A percentile compares a stretch with the other conserved stretches of the same genome.
Evolutionary conservation across 2,113 vertebrate species (phyloP).

Genomic region (Chamaea fasciata): DNA sequence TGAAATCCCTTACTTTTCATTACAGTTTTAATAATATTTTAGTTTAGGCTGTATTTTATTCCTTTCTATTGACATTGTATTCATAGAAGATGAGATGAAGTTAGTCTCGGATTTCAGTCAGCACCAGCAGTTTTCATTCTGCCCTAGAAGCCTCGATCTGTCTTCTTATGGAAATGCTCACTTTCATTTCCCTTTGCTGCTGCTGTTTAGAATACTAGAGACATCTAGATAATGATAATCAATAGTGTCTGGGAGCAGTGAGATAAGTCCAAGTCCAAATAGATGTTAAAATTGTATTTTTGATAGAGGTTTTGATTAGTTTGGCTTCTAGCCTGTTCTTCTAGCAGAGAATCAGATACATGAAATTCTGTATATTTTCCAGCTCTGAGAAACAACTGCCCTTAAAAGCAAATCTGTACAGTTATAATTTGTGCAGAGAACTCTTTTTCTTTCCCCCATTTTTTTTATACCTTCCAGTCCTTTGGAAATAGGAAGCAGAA

Average conservation of each 20-base stretch:
- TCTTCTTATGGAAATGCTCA: not conserved
- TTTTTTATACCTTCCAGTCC: not conserved
- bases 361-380: conserved; percentile 20
- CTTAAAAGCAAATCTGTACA: not conserved
- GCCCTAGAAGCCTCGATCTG: not conserved
- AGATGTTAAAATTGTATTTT: conserved; percentile 57
- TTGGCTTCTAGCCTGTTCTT: conserved; percentile 1
- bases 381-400: not conserved
- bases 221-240: conserved; percentile 40
- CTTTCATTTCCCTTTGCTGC: conserved; percentile 30
- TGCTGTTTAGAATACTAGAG: conserved; percentile 16
- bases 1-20: not conserved
- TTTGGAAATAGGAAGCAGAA: not conserved
- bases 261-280: conserved; percentile 35
- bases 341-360: not conserved
- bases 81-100: not conserved
- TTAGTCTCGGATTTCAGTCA: not conserved
- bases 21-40: conserved; percentile 24
- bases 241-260: conserved; percentile 33
- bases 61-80: not conserved
- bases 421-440: not conserved
- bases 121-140: not conserved
- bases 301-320: conserved; percentile 34
- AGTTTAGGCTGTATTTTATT: not conserved
- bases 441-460: not conserved